Evolutionary conservation across 2,888 invertebrate species (phyloP), one percentile per base, ranked within the genome.

Genomic region (Hemicrepidius hirtus): DNA sequence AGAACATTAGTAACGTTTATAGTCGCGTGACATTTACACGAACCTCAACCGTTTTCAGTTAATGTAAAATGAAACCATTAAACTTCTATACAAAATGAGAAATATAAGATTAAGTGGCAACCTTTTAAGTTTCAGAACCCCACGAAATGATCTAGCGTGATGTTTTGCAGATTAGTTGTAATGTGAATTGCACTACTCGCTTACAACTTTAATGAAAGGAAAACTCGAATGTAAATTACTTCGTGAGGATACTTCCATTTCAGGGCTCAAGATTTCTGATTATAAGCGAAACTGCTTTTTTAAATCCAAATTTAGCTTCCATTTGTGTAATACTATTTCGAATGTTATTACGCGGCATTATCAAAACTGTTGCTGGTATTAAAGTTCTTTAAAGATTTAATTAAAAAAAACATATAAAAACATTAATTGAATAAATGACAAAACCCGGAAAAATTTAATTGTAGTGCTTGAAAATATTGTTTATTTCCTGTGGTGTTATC

Each of bases 1-100:
- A 68, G 59, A 46, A 37, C 49, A 46, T 66, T 66, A 71, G 65
- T 50, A 67, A 63, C 67, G 32, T 44, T 66, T 60, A 62, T 62
- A 68, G 60, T 68, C 55, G 59, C 59, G 49, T 69, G 73, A 73
- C 73, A 68, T 73, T 73, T 73, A 37, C 57, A 40, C 59, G 66
- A 64, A 73, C 69, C 68, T 49, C 65, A 41, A 63, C 49, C 60
- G 57, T 68, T 68, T 66, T 46, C 59, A 68, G 59, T 41, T 60
- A 68, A 60, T 46, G 46, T 68, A 68, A 68, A 57, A 60, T 60
- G 57, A 68, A 49, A 68, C 68, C 68, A 68, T 68, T 68, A 60
- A 60, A 68, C 49, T 68, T 49, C 44, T 35, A 60, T 60, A 60
- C 49, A 37, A 35, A 46, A 46, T 21, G 21, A 50, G 49, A 65